Evolutionary conservation across 1,140 invertebrate species (phyloP), one percentile per base, ranked within the genome.

Genomic region (Camponotus vicinus): DNA sequence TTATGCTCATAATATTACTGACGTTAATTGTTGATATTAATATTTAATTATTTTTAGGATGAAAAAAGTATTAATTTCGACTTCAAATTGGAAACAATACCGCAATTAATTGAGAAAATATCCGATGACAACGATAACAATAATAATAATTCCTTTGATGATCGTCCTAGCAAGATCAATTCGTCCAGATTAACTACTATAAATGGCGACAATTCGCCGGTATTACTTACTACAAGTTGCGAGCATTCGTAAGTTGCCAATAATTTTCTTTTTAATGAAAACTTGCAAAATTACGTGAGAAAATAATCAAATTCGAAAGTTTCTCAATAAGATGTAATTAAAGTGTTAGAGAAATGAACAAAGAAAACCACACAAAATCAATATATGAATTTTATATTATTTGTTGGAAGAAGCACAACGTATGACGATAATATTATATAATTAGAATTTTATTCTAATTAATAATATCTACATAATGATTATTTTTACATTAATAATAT

Each of bases 11-110:
- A 37, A 78, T n/a, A 78, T n/a, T 4, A n/a, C 1, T 0, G 0
- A 66, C 18, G 18, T 18, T 52, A 52, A 37, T 78, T 5, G 9
- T 21, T 11, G 61, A 55, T 82, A 77, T 66, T 27, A 18, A 63
- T 75, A 88, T n/a, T n/a, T n/a, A n/a, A n/a, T n/a, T n/a, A n/a
- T 21, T 80, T 34, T 85, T 27, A 94, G 94, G 92, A 94, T 61
- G 92, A 92, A 69, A 92, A 75, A 77, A 92, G 92, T 64, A 94
- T 94, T 15, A 93, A 92, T 63, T 84, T 92, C 42, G 21, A 90
- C 52, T 42, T 83, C 79, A 42, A 88, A 91, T 13, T 88, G 8
- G 92, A 91, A 42, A 88, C 85, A 64, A 89, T 90, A 73, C 45
- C 90, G 27, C 80, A 90, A 27, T 82, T 91, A 27, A 67, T 91